Base-by-base conservation (phyloP, 1,140 invertebrate species). In the Papilio helenus region DNA sequence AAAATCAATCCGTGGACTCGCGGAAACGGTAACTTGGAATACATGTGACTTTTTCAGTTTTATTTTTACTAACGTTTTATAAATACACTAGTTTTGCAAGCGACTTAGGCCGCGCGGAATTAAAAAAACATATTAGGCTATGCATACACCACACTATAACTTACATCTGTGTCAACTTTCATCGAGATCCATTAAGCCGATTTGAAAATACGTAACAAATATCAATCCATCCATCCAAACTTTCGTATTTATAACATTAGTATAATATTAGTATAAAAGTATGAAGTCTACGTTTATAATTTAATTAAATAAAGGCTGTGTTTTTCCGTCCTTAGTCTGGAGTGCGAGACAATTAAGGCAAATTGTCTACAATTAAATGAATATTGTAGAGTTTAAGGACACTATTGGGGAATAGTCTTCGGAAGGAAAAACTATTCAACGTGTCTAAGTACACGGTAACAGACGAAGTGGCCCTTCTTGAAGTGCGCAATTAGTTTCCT, bases 401-500 rank as follows among this genome's bases (percentile, higher is more conserved):
- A 81, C 81, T 79, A 80, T 80, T 76, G 79, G 83, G 80, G 79
- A 73, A 83, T 83, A 80, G 86, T 86, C 84, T 83, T 81, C 82
- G 82, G 81, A 87, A 84, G 88, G 88, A 92, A 92, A 92, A 94
- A 93, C 91, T 92, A 90, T 90, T 91, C 89, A 89, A 94, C 91
- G 93, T 93, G 91, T 89, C 90, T 92, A 92, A 94, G 91, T 93
- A 92, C 90, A 88, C 88, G 87, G 91, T 90, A 87, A 86, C 79
- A 83, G 81, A 86, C 58, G 81, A 85, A 92, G 88, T 89, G 88
- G 87, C 87, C 89, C 92, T 91, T 92, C 92, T 92, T 93, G 89
- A 92, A 90, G 88, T 86, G 83, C 85, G 89, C 90, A 94, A 93
- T 94, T 94, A 94, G 93, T 91, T 81, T 84, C 83, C 87, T 93